phyloP scores from a whole-genome alignment of 2,888 invertebrate genomes.

The Morinoia aosen region DNA sequence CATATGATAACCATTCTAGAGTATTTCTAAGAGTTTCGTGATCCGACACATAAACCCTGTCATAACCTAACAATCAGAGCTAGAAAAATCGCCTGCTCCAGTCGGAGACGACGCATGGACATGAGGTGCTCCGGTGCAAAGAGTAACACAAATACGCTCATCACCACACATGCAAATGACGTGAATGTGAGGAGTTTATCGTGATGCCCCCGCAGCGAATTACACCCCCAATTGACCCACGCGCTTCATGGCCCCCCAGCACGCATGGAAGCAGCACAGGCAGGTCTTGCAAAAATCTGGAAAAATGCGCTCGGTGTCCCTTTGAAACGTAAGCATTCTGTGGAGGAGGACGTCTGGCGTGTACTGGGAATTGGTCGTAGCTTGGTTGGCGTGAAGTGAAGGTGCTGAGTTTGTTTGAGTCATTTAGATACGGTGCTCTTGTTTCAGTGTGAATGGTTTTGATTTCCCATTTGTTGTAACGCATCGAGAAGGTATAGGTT shows the following conservation, averaged over 20 bases:
- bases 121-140: background rate
- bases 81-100: background rate
- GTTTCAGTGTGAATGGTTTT: no score
- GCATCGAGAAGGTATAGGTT: no score
- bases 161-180: background rate
- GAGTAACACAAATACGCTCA: background rate
- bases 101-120: background rate
- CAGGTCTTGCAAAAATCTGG: background rate
- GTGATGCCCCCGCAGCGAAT: background rate
- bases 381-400: no score
- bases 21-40: background rate
- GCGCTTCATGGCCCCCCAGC: background rate
- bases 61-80: background rate
- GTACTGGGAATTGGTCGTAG: background rate
- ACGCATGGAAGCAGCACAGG: background rate
- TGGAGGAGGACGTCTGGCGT: background rate
- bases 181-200: background rate
- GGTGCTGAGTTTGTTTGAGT: no score
- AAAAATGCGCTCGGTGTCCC: background rate
- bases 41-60: background rate
- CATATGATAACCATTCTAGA: background rate
- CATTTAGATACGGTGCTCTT: no score
- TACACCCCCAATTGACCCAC: background rate
- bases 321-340: background rate
- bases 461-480: no score